Evolutionary conservation across 92 coral and sea anemone genomes (phyloP).

Genomic region (Porites rus): DNA sequence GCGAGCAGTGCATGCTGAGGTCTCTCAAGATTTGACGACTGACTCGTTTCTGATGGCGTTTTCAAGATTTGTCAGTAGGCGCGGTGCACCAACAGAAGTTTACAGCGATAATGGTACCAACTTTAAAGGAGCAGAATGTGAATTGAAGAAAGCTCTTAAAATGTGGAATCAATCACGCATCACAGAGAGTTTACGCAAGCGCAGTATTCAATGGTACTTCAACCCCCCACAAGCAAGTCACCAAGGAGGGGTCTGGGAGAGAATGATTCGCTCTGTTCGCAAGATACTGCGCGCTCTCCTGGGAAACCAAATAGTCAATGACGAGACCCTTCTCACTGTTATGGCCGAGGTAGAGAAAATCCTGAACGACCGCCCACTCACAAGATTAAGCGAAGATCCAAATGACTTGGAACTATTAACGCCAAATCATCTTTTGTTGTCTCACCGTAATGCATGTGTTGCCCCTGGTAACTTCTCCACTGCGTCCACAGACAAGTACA

Average conservation of each 20-base stretch:
- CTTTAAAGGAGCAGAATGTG: slow-evolving; percentile 39
- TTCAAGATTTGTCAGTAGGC: slow-evolving; percentile 31
- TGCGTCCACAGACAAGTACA: not conserved
- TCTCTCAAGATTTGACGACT: not conserved
- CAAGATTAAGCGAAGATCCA: slow-evolving; percentile 44
- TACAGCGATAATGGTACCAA: slow-evolving; percentile 57
- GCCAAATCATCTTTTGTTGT: slow-evolving; percentile 52
- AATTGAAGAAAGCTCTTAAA: slow-evolving; percentile 29
- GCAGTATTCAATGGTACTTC: no score
- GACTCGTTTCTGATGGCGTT: slow-evolving; percentile 13
- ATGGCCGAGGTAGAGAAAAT: slow-evolving; percentile 51
- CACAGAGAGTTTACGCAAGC: no score
- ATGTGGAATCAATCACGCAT: slow-evolving; percentile 39
- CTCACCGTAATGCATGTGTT: slow-evolving; percentile 9
- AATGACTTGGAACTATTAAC: slow-evolving; percentile 50
- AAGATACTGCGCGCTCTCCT: slow-evolving; percentile 38
- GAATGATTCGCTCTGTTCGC: slow-evolving; percentile 21
- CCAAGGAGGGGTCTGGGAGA: no score
- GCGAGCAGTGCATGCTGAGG: slow-evolving; percentile 15
- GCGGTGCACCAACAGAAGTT: slow-evolving; percentile 41
- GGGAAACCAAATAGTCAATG: slow-evolving; percentile 47
- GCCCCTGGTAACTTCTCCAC: slow-evolving; percentile 5
- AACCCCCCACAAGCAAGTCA: no score
- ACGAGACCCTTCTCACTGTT: slow-evolving; percentile 45
- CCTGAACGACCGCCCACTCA: slow-evolving; percentile 49